phyloP scores from a whole-genome alignment of 2,113 vertebrate genomes.

The Piprites chloris region DNA sequence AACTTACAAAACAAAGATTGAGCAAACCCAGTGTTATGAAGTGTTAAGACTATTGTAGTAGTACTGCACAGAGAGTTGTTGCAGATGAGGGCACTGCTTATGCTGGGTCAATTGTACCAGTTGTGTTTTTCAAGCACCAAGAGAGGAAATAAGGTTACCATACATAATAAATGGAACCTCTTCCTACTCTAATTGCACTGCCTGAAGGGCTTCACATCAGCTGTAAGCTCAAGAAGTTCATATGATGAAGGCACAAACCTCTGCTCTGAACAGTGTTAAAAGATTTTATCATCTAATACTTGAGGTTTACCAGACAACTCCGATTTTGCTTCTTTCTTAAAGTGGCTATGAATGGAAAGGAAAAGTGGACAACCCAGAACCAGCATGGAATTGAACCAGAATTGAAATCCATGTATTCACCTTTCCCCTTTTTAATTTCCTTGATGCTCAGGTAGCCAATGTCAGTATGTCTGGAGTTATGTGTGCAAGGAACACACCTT shows the following conservation, averaged over 20 bases:
- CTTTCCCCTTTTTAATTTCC: not conserved
- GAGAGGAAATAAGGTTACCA: not conserved
- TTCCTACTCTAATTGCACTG: not conserved
- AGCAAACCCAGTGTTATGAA: not conserved
- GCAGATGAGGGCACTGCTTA: not conserved
- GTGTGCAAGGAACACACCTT: not conserved
- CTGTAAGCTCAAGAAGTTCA: not conserved
- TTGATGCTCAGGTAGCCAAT: not conserved
- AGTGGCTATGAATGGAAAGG: not conserved
- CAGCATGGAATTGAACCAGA: not conserved
- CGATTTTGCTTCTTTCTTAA: not conserved
- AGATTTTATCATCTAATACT: not conserved
- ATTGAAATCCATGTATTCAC: not conserved
- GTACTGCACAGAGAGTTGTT: not conserved
- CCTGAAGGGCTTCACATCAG: not conserved
- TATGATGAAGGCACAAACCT: not conserved
- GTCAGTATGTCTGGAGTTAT: not conserved
- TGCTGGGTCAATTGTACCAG: not conserved
- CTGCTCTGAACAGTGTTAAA: not conserved
- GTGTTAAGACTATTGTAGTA: not conserved
- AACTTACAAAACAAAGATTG: not conserved
- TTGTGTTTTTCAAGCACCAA: not conserved
- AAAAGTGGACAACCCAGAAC: not conserved
- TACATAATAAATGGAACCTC: not conserved
- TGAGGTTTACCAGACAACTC: not conserved